Evolutionary conservation across 2,797 vertebrate species (phyloP), one percentile per base, ranked within the genome.

Genomic region (Parotocinclus haroldoi): DNA sequence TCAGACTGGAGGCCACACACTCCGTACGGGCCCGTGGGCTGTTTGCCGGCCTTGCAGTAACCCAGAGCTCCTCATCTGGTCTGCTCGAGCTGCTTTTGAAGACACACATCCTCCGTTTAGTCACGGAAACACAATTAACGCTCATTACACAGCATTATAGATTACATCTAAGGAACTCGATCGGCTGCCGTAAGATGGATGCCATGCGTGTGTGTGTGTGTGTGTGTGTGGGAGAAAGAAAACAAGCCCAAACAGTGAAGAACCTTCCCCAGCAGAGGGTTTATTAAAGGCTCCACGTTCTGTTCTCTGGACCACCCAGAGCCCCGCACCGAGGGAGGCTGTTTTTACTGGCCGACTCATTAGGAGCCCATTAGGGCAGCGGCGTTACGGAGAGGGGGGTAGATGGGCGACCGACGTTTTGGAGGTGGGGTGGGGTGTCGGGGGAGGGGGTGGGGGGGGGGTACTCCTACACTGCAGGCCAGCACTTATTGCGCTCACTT

Each of bases 101-200:
- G 84, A 84, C 87, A 88, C 86, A 88, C 85, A 85, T 83, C 88
- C 88, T 87, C 87, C 84, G 88, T 89, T 89, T 89, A 88, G 91
- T 92, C 90, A 89, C 87, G 93, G 93, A 93, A 94, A 91, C 77
- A 83, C 89, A 93, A 95, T 93, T 93, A 89, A 89, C 85, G 85
- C 83, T 90, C 79, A 94, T 93, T 93, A 93, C 78, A 78, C 86
- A 74, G 82, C 79, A 90, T 91, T 93, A 90, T 88, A 92, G 92
- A 93, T 91, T 88, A 72, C 81, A 93, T 93, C 91, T 83, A 80
- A 81, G 89, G 84, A 84, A 87, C 88, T 81, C 72, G 80, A 60
- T 46, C 88, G 86, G 82, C 88, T 82, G 89, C 85, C 85, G 78
- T 87, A 87, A 89, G 56, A 80, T 88, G 42, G 37, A 87, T 89